phyloP scores from a whole-genome alignment of 2,888 invertebrate species.

The Penaeus monodon region DNA sequence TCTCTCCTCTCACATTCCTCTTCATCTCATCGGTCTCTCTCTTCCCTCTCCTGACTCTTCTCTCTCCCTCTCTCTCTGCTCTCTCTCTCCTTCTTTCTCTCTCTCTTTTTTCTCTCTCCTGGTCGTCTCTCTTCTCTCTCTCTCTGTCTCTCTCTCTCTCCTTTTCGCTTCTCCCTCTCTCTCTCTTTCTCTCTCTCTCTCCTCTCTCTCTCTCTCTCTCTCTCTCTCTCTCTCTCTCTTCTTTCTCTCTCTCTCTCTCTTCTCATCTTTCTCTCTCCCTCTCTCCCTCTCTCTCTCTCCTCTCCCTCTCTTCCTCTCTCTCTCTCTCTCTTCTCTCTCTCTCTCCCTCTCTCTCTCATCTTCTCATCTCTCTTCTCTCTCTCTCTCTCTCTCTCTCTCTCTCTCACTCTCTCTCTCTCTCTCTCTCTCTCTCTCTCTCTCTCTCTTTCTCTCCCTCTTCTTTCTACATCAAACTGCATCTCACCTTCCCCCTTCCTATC shows the following conservation, averaged over 20 bases:
- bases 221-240: not conserved
- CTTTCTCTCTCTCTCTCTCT: no score
- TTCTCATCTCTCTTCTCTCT: not conserved
- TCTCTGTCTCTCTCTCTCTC: not conserved
- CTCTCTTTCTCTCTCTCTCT: no score
- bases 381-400: not conserved
- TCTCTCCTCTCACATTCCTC: not conserved
- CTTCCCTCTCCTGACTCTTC: not conserved
- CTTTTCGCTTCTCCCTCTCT: not conserved
- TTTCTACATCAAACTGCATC: not conserved
- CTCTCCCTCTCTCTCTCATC: not conserved
- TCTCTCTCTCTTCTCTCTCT: not conserved
- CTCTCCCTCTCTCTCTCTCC: not conserved
- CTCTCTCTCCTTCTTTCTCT: not conserved
- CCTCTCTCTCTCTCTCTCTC: not conserved
- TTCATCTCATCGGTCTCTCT: not conserved
- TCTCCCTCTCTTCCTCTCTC: not conserved
- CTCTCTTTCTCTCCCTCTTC: not conserved
- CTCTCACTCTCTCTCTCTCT: not conserved
- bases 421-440: not conserved
- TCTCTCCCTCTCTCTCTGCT: not conserved
- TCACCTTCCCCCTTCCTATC: not conserved
- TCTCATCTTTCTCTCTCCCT: not conserved
- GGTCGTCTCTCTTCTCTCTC: not conserved
- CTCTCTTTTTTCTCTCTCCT: not conserved